Evolutionary conservation across 1,140 invertebrate genomes (phyloP).

Genomic region (Brachionus manjavacas): DNA sequence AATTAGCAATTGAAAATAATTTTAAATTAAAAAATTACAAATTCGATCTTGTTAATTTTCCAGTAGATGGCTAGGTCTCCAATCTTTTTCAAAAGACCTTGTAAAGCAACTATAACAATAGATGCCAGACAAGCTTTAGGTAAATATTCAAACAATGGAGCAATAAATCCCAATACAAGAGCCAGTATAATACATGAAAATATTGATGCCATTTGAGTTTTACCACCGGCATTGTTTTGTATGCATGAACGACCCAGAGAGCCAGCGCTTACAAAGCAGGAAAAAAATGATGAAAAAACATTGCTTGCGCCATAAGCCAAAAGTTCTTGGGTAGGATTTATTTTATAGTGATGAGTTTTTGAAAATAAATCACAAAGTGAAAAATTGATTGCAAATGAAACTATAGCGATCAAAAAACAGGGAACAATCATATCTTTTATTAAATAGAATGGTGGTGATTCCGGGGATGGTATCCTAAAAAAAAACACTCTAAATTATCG

Average conservation of each 20-base stretch:
- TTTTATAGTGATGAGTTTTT: constrained; percentile 76
- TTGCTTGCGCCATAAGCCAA: constrained; percentile 60
- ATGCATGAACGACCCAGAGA: constrained; percentile 59
- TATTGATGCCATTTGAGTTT: constrained; percentile 51
- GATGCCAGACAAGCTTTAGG: constrained; percentile 52
- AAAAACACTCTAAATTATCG: no score
- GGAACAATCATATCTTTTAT: background rate
- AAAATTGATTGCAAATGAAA: constrained; percentile 82
- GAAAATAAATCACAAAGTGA: constrained; percentile 88
- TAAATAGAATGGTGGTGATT: background rate
- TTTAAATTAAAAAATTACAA: background rate
- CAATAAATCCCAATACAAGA: constrained; percentile 59
- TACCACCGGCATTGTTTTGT: constrained; percentile 58
- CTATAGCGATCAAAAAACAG: constrained; percentile 67
- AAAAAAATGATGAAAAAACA: constrained; percentile 59
- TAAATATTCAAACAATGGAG: constrained; percentile 55
- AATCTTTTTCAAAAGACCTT: constrained; percentile 57
- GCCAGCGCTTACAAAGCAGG: constrained; percentile 60
- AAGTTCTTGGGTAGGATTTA: constrained; percentile 76
- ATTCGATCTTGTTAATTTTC: constrained; percentile 54
- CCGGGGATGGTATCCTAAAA: background rate
- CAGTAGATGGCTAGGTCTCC: constrained; percentile 49
- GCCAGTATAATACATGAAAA: constrained; percentile 52
- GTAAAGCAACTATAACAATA: constrained; percentile 60
- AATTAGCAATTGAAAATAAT: background rate